Evolutionary conservation across 2,888 invertebrate genomes (phyloP), one percentile per base, ranked within the genome.

Genomic region (Cheilosia variabilis): DNA sequence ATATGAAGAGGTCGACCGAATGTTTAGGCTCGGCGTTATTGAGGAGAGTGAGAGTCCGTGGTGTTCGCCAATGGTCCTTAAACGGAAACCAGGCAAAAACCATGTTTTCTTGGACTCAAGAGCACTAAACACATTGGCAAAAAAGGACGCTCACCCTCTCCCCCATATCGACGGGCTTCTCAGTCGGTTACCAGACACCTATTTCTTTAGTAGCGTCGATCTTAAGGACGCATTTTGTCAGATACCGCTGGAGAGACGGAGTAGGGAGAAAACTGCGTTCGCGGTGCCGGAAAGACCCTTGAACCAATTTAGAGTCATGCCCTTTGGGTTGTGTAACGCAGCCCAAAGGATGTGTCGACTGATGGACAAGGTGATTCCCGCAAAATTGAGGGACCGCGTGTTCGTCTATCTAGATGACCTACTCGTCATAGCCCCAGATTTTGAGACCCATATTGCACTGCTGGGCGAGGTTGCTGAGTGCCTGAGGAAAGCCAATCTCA

Each of bases 51-150:
- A 82, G 1, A 90, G 90, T 27, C 77, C 88, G 1, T 90, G 90
- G 90, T 87, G 87, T 19, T 89, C 88, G 7, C 89, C 90, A 1
- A 87, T 89, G 1, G 88, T 89, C 0, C 81, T 90, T 52, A 88
- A 89, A 0, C 72, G 76, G 5, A 90, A 90, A 58, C 79, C 87
- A 13, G 22, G 50, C 4, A 17, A 22, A 19, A 22, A 22, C 22
- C 50, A 24, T 4, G 5, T 9, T 0, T 37, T 13, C 13, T 37
- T 37, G 4, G 37, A 37, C 1, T 37, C 37, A 13, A 37, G 37
- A 4, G 37, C 13, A 13, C 37, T 37, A 4, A 37, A 37, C 37
- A 37, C 37, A 1, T 13, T 37, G 37, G 13, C 4, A 0, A 37
- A 37, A 13, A 37, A 37, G 13, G 13, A 37, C 4, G 37, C 37